A percentile compares a stretch with the other conserved stretches of the same genome.
phyloP scores from a whole-genome alignment of 2,113 vertebrate species.

The Columba livia region DNA sequence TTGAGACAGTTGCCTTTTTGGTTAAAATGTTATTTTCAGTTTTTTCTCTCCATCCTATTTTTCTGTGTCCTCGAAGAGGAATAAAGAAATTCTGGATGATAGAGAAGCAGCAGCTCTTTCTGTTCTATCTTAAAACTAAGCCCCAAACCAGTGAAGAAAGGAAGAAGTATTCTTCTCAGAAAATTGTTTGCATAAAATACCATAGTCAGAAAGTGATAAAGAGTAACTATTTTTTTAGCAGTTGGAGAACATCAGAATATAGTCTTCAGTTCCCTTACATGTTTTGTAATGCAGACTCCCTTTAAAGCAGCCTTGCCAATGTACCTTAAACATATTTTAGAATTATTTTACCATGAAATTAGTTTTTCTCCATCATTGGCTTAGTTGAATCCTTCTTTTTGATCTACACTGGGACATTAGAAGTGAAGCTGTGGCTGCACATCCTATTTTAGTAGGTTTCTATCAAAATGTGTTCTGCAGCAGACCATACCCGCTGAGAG shows the following conservation, averaged over 20 bases:
- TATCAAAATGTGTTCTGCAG: constrained; percentile 49
- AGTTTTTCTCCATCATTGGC: constrained; percentile 83
- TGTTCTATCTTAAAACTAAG: constrained; percentile 26
- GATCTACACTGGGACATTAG: constrained; percentile 79
- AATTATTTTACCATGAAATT: constrained; percentile 89
- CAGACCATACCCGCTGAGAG: neutral
- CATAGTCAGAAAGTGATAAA: constrained; percentile 41
- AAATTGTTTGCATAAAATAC: constrained; percentile 68
- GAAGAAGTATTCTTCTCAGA: constrained; percentile 36
- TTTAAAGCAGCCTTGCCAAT: constrained; percentile 75
- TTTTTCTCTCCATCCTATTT: constrained; percentile 13
- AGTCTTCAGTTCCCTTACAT: constrained; percentile 68
- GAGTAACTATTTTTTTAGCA: constrained; percentile 73
- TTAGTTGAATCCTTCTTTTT: constrained; percentile 78
- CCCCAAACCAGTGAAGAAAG: neutral
- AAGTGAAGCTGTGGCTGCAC: constrained; percentile 66
- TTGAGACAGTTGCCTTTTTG: neutral
- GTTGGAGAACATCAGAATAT: constrained; percentile 68
- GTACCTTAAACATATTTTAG: constrained; percentile 83
- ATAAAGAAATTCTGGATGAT: constrained; percentile 29
- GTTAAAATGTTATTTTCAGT: neutral
- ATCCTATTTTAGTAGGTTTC: constrained; percentile 63
- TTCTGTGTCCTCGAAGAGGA: neutral
- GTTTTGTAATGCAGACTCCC: constrained; percentile 80
- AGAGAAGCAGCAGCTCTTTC: constrained; percentile 33